These are phyloP conservation scores for Leptopilina myrica DNA, from an alignment of 2,888 invertebrate species.

Conservation along the genomic window DNA sequence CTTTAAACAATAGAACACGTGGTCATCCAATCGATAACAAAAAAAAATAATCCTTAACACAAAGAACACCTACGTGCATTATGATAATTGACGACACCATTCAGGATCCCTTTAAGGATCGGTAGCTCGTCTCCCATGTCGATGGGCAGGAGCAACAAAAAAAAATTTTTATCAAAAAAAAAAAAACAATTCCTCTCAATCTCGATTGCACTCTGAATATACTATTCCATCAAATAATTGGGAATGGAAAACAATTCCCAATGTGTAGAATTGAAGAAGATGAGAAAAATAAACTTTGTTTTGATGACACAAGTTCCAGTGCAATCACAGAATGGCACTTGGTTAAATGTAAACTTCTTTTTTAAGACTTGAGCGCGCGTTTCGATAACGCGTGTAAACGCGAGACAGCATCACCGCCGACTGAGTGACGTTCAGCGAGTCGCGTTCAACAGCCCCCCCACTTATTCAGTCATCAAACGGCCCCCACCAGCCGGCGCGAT, in stretches of 20 bases:
- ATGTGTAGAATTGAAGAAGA: neutral
- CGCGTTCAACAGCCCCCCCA: constrained; percentile 81
- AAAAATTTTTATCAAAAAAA: constrained; percentile 32
- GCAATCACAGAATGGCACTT: constrained; percentile 42
- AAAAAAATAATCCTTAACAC: constrained; percentile 43
- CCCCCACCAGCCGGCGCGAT: constrained; percentile 62
- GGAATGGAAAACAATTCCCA: neutral
- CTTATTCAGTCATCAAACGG: constrained; percentile 73
- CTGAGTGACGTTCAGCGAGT: constrained; percentile 79
- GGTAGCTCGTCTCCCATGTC: constrained; percentile 94
- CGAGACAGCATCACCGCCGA: constrained; percentile 77
- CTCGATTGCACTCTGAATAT: constrained; percentile 23
- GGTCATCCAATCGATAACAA: neutral
- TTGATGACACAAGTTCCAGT: constrained; percentile 59
- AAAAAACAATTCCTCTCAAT: neutral
- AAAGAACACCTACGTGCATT: constrained; percentile 91
- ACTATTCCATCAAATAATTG: constrained; percentile 25
- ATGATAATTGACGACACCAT: constrained; percentile 93
- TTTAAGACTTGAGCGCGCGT: constrained; percentile 63
- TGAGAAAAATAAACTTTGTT: constrained; percentile 51
- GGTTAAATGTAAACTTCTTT: neutral
- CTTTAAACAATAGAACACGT: neutral
- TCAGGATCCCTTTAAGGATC: constrained; percentile 92
- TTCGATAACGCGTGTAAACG: constrained; percentile 71
- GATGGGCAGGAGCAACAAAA: constrained; percentile 44